These are phyloP conservation scores for Selene dorsalis DNA, from an alignment of 2,797 vertebrate genomes.

Conservation along the genomic window DNA sequence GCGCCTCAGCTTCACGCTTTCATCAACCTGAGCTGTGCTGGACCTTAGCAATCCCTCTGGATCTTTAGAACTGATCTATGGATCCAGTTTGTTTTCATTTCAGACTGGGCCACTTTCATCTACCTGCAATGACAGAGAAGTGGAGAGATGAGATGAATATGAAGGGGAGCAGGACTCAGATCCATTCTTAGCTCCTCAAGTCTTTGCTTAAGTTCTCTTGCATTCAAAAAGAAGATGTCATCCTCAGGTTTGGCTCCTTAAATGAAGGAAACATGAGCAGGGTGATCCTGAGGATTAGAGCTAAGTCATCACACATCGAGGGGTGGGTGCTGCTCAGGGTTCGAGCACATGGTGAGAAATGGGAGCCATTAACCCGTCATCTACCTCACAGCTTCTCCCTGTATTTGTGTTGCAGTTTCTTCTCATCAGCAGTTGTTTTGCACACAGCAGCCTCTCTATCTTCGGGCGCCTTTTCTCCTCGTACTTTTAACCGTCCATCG, in stretches of 20 bases:
- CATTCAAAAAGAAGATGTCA: neutral
- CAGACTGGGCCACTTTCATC: constrained; percentile 31
- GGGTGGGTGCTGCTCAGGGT: constrained; percentile 19
- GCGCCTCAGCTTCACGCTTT: constrained; percentile 36
- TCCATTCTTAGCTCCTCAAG: constrained; percentile 40
- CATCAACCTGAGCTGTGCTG: constrained; percentile 46
- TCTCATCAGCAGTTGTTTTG: constrained; percentile 69
- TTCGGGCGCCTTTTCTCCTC: constrained; percentile 58
- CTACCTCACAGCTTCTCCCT: constrained; percentile 73
- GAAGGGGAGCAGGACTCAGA: neutral
- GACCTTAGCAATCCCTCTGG: constrained; percentile 47
- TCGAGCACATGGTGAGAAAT: constrained; percentile 13
- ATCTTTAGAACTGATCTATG: constrained; percentile 41
- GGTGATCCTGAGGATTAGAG: constrained; percentile 35
- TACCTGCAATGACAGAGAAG: neutral
- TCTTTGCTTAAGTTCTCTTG: constrained; percentile 24
- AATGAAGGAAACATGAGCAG: neutral
- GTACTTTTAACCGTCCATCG: constrained; percentile 77
- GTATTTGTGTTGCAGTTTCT: constrained; percentile 74
- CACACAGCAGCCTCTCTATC: constrained; percentile 71
- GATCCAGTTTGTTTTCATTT: constrained; percentile 79
- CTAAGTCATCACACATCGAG: constrained; percentile 21
- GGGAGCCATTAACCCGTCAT: constrained; percentile 59
- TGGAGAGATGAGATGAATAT: neutral
- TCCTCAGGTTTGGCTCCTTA: neutral